These are phyloP conservation scores for Chymomyza fuscimana DNA, from an alignment of 2,888 invertebrate genomes.

Conservation along the genomic window DNA sequence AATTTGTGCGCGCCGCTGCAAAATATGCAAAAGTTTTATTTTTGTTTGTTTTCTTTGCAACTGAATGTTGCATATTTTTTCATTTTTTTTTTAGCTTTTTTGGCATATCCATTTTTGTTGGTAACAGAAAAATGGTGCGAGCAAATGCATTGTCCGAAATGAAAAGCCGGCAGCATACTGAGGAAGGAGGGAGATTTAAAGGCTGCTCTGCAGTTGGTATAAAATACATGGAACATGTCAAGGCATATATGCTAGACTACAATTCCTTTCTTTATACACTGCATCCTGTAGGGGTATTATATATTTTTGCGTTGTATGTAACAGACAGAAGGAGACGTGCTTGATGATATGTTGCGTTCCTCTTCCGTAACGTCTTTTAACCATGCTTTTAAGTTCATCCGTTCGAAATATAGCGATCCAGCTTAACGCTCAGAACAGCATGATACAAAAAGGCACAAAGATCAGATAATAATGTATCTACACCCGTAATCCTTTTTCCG, in stretches of 20 bases:
- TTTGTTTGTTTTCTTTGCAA: constrained; percentile 25
- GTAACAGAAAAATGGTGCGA: constrained; percentile 27
- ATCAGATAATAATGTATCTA: too few species aligned
- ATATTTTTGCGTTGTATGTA: too few species aligned
- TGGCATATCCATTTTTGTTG: constrained; percentile 63
- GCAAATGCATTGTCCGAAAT: constrained; percentile 62
- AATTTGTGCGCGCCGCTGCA: constrained; percentile 63
- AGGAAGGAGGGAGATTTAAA: constrained; percentile 4
- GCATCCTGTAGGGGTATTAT: too few species aligned
- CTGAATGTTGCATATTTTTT: constrained; percentile 34
- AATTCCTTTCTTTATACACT: constrained; percentile 11
- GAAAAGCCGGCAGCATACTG: constrained; percentile 40
- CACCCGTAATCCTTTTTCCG: too few species aligned
- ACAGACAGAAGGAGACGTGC: too few species aligned
- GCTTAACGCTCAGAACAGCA: too few species aligned
- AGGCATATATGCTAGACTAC: constrained; percentile 32
- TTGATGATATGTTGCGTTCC: too few species aligned
- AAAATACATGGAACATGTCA: constrained; percentile 45
- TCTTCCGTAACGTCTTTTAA: too few species aligned
- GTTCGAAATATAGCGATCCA: too few species aligned
- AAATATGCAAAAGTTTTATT: constrained; percentile 49
- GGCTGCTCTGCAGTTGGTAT: constrained; percentile 4
- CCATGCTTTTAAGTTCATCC: too few species aligned
- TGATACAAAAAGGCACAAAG: too few species aligned
- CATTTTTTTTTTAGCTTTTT: constrained; percentile 42